Conservation (phyloP, 2,113 vertebrate species). For the Hydrolagus affinis region DNA sequence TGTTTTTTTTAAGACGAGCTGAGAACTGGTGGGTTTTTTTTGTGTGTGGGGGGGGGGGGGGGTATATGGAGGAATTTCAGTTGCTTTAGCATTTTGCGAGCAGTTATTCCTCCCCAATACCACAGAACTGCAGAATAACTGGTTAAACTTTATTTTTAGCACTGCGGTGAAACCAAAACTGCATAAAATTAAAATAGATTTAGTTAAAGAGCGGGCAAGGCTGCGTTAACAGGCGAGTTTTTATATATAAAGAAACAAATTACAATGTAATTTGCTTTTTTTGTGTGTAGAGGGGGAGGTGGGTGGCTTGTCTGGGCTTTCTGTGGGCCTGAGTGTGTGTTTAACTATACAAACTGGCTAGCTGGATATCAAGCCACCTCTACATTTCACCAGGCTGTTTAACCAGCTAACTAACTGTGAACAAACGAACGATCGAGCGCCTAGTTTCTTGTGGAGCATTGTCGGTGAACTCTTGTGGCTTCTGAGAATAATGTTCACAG, state of each 20-base stretch:
- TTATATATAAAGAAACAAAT: background rate
- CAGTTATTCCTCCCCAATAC: too few relatives aligned
- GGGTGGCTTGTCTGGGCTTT: too few relatives aligned
- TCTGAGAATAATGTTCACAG: background rate
- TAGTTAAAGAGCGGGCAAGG: background rate
- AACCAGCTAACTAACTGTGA: background rate
- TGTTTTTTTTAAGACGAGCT: too few relatives aligned
- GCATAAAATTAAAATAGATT: background rate
- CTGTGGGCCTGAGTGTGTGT: background rate
- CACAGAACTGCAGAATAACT: background rate
- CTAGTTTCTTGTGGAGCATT: background rate
- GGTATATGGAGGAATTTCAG: too few relatives aligned
- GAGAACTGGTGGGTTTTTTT: too few relatives aligned
- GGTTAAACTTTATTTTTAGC: slow-evolving; percentile 28
- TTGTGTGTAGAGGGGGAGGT: too few relatives aligned
- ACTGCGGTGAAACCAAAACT: background rate
- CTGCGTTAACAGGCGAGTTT: background rate
- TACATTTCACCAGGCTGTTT: background rate
- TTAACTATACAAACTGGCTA: background rate
- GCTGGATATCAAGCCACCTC: background rate
- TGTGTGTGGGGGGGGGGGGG: too few relatives aligned
- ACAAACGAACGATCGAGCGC: background rate
- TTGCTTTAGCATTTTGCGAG: too few relatives aligned
- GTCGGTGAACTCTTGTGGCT: background rate
- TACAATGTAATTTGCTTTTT: background rate